phyloP scores from a whole-genome alignment of 2,797 vertebrate species.

The Coilia nasus region DNA sequence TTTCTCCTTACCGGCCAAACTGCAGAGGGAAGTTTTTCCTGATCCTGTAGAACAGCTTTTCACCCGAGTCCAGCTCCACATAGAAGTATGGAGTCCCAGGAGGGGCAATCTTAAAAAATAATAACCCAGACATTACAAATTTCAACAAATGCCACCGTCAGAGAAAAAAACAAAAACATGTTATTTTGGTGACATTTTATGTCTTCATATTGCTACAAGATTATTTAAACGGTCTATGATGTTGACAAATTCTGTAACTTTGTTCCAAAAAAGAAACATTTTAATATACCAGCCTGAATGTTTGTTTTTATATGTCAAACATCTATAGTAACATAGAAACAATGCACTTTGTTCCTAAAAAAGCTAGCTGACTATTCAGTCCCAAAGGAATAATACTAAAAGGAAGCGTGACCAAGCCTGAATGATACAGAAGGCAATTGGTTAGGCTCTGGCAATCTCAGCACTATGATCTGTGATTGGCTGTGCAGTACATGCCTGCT shows the following conservation, averaged over 20 bases:
- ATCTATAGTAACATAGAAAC: not conserved
- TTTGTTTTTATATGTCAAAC: not conserved
- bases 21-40: constrained; percentile 92
- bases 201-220: not conserved
- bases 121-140: not conserved
- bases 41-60: constrained; percentile 93
- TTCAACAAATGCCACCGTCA: not conserved
- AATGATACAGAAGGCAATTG: not conserved
- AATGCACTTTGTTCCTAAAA: no score
- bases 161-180: not conserved
- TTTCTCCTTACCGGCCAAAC: constrained; percentile 86
- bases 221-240: no score
- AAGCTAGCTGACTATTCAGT: no score
- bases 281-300: not conserved
- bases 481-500: constrained; percentile 76
- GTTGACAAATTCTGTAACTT: not conserved
- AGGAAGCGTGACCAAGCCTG: no score
- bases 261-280: not conserved
- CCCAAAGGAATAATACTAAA: no score
- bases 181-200: not conserved
- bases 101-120: constrained; percentile 80
- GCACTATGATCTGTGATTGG: not conserved
- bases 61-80: constrained; percentile 91
- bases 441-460: not conserved
- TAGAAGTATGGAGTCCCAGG: constrained; percentile 93